Evolutionary conservation across 1,140 invertebrate genomes (phyloP).

Genomic region (Lethrus apterus): DNA sequence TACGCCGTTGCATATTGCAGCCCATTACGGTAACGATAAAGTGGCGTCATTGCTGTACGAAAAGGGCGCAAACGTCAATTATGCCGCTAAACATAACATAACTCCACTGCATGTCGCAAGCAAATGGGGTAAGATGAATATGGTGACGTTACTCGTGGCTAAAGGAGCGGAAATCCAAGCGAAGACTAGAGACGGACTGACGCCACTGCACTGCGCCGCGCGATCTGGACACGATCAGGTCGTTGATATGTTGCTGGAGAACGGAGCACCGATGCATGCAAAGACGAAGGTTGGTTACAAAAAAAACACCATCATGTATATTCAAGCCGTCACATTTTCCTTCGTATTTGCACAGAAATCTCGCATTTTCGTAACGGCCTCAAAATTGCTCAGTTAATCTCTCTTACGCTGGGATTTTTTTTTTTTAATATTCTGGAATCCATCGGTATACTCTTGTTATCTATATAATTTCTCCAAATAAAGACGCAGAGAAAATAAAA

Average conservation of each 20-base stretch:
- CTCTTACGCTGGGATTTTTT: no score
- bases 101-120: conserved; percentile 90
- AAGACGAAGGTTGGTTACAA: conserved; percentile 87
- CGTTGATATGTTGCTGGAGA: conserved; percentile 84
- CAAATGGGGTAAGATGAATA: conserved; percentile 93
- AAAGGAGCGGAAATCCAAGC: conserved; percentile 89
- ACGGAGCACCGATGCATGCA: conserved; percentile 86
- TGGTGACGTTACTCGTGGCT: conserved; percentile 71
- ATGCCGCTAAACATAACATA: conserved; percentile 90
- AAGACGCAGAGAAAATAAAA: no score
- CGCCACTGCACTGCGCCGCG: conserved; percentile 86
- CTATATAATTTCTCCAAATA: no score
- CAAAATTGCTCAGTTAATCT: no score
- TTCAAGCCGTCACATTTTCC: no score
- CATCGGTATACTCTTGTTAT: no score
- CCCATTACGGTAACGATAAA: conserved; percentile 97
- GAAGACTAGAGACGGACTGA: conserved; percentile 90
- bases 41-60: conserved; percentile 87
- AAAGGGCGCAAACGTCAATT: conserved; percentile 93
- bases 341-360: no score
- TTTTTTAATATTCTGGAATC: no score
- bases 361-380: no score
- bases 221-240: conserved; percentile 95
- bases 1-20: conserved; percentile 95
- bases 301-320: no score